phyloP scores from a whole-genome alignment of 1,140 invertebrate species.

The Ostrea denselamellosa region DNA sequence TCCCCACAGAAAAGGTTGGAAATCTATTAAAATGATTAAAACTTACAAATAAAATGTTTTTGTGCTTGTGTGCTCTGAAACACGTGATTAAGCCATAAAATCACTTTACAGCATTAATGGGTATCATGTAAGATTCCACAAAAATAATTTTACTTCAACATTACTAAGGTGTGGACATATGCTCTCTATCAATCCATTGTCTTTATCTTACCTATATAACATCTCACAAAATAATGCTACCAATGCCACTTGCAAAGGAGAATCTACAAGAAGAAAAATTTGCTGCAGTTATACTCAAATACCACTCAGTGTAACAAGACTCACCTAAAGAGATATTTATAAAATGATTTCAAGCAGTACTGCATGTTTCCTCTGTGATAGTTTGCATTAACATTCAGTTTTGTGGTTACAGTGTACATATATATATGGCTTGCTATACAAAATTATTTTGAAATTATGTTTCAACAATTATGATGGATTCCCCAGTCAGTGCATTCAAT shows the following conservation, averaged over 20 bases:
- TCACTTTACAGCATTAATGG: background rate
- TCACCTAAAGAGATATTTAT: background rate
- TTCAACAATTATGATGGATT: too few species aligned
- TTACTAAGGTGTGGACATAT: background rate
- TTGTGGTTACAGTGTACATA: too few species aligned
- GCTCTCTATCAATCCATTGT: background rate
- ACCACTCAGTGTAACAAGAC: background rate
- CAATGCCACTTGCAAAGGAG: conserved; percentile 93
- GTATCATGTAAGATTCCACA: background rate
- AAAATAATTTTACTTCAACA: too few species aligned
- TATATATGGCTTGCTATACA: too few species aligned
- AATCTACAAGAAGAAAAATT: conserved; percentile 81
- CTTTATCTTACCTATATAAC: conserved; percentile 87
- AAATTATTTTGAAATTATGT: too few species aligned
- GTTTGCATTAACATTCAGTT: too few species aligned
- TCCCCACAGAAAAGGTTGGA: conserved; percentile 95
- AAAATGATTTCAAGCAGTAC: background rate
- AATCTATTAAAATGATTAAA: conserved; percentile 83
- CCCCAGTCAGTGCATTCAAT: too few species aligned
- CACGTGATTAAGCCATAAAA: background rate
- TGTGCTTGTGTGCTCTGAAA: too few species aligned
- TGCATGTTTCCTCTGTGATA: too few species aligned
- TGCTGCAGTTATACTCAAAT: too few species aligned
- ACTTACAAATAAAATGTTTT: background rate
- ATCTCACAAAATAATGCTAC: conserved; percentile 95